phyloP scores from a whole-genome alignment of 2,888 invertebrate genomes.

The Subacronicta megacephala region DNA sequence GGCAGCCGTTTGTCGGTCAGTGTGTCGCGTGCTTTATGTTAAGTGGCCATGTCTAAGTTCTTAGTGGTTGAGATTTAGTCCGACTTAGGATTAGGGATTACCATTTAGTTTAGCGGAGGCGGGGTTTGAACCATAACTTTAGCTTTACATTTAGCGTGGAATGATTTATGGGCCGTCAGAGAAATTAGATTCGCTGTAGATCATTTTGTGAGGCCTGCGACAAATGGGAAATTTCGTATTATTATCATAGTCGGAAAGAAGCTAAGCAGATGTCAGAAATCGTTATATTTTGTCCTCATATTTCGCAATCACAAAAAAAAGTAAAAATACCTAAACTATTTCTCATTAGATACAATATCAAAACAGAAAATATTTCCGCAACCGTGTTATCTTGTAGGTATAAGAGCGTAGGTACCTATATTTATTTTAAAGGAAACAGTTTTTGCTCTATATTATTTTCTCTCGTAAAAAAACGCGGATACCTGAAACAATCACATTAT shows the following conservation, averaged over 20 bases:
- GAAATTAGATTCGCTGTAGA: constrained; percentile 16
- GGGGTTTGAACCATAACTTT: constrained; percentile 13
- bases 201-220: neutral
- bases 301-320: neutral
- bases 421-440: too few species aligned
- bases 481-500: too few species aligned
- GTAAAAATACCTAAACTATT: too few species aligned
- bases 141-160: constrained; percentile 5
- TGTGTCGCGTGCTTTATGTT: constrained; percentile 72
- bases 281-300: neutral
- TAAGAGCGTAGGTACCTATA: too few species aligned
- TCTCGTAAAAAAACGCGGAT: too few species aligned
- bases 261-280: neutral
- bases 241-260: too few species aligned
- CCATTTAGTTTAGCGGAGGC: constrained; percentile 15
- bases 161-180: constrained; percentile 3
- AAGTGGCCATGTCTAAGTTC: constrained; percentile 41
- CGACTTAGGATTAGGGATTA: constrained; percentile 34
- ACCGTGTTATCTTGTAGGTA: neutral
- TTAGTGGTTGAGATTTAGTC: constrained; percentile 22
- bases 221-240: neutral
- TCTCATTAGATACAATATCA: too few species aligned
- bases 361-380: too few species aligned
- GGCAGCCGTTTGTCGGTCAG: constrained; percentile 71
- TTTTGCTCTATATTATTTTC: too few species aligned